phyloP scores from a whole-genome alignment of 1,140 invertebrate genomes.

The Neuroterus valhalla region DNA sequence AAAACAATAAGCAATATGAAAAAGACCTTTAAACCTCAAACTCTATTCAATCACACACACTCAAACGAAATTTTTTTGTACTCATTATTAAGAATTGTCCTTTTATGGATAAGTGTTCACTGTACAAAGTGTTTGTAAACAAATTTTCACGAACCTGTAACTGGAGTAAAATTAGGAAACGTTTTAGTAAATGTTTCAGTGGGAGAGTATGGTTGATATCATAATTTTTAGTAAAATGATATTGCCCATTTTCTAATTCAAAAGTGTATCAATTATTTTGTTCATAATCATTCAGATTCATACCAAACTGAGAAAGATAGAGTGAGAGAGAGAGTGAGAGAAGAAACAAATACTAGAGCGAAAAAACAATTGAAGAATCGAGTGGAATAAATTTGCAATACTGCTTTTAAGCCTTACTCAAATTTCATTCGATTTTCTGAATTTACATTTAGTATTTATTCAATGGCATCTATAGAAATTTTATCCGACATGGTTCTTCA shows the following conservation, averaged over 20 bases:
- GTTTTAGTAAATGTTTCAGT: background rate
- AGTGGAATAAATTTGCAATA: background rate
- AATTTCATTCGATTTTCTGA: background rate
- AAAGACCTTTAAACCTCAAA: constrained; percentile 44
- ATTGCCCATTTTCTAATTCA: too few relatives aligned
- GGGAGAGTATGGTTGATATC: too few relatives aligned
- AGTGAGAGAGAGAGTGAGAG: too few relatives aligned
- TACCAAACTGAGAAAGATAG: too few relatives aligned
- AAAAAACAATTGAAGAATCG: background rate
- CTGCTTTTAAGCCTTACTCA: background rate
- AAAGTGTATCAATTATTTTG: too few relatives aligned
- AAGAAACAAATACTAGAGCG: background rate
- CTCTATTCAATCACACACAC: constrained; percentile 44
- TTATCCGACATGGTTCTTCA: too few relatives aligned
- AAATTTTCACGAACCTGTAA: background rate
- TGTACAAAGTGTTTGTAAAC: background rate
- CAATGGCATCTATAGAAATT: too few relatives aligned
- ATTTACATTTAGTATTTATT: too few relatives aligned
- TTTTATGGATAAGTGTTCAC: too few relatives aligned
- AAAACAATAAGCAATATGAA: constrained; percentile 49
- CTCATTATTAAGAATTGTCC: too few relatives aligned
- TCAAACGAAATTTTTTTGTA: constrained; percentile 29
- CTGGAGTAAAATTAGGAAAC: background rate
- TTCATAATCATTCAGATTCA: too few relatives aligned
- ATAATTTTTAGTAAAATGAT: too few relatives aligned